These are phyloP conservation scores for Mycalesis mineus DNA, from an alignment of 2,888 invertebrate species.

Conservation along the genomic window DNA sequence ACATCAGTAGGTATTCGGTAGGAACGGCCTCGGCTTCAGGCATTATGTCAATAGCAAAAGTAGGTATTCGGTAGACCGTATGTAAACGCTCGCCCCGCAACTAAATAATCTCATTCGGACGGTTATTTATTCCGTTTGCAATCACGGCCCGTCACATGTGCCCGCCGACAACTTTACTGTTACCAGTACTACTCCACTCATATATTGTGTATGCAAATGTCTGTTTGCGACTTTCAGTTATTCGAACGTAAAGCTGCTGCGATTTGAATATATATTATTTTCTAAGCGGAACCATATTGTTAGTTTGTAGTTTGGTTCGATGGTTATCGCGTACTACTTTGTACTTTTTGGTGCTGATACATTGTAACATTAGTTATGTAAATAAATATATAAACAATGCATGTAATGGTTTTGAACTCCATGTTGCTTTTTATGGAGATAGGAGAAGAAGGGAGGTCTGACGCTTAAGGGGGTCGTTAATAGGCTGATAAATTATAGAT, in stretches of 20 bases:
- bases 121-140: constrained; percentile 35
- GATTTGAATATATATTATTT: constrained; percentile 6
- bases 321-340: no score
- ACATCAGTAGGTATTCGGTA: constrained; percentile 19
- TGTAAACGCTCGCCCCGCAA: constrained; percentile 21
- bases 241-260: constrained; percentile 16
- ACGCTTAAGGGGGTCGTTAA: no score
- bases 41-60: constrained; percentile 17
- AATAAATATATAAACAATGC: no score
- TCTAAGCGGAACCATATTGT: constrained; percentile 16
- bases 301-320: background rate
- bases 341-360: no score
- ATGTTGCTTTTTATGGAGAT: no score
- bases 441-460: no score
- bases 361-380: no score
- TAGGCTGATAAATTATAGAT: no score
- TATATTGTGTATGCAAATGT: constrained; percentile 39
- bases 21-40: background rate
- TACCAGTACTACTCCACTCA: constrained; percentile 20
- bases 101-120: constrained; percentile 28
- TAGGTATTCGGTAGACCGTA: constrained; percentile 12
- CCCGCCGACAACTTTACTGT: constrained; percentile 32
- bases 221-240: constrained; percentile 36
- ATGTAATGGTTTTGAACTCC: no score
- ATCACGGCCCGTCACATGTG: constrained; percentile 34